phyloP scores from a whole-genome alignment of 2,888 invertebrate genomes.

The Perithous albicinctus region DNA sequence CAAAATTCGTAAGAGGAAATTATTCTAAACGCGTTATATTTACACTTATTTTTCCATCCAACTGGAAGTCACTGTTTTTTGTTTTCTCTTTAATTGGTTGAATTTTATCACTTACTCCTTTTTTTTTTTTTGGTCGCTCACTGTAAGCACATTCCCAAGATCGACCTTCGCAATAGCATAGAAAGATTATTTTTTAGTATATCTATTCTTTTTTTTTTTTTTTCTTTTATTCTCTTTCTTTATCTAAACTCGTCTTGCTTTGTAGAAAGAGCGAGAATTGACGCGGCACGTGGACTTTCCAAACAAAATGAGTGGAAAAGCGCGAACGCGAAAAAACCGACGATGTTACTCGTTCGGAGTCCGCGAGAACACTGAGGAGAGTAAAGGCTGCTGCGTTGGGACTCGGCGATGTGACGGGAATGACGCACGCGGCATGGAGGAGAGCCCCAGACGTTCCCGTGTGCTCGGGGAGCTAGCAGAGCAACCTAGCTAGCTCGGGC shows the following conservation, averaged over 20 bases:
- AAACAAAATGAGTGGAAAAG: constrained; percentile 6
- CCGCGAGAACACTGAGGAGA: constrained; percentile 56
- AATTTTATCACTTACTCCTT: constrained; percentile 6
- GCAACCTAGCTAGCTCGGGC: no score
- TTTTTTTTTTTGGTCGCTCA: no score
- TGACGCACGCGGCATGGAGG: constrained; percentile 60
- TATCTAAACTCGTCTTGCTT: not conserved
- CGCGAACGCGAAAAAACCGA: constrained; percentile 19
- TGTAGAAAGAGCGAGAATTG: not conserved
- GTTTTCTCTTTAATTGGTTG: not conserved
- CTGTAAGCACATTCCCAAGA: not conserved
- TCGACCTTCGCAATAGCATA: not conserved
- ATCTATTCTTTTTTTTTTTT: not conserved
- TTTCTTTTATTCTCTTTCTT: no score
- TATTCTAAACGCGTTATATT: not conserved
- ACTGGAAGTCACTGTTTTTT: not conserved
- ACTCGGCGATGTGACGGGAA: constrained; percentile 61
- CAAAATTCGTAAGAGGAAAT: no score
- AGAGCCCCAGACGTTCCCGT: constrained; percentile 22
- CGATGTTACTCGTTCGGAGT: constrained; percentile 37
- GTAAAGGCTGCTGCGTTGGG: constrained; percentile 43
- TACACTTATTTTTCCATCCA: not conserved
- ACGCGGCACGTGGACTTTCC: constrained; percentile 37
- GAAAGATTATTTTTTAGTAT: not conserved
- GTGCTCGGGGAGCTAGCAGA: no score